Base-by-base conservation (phyloP, 2,113 vertebrate species). In the Calyptommatus sinebrachiatus region DNA sequence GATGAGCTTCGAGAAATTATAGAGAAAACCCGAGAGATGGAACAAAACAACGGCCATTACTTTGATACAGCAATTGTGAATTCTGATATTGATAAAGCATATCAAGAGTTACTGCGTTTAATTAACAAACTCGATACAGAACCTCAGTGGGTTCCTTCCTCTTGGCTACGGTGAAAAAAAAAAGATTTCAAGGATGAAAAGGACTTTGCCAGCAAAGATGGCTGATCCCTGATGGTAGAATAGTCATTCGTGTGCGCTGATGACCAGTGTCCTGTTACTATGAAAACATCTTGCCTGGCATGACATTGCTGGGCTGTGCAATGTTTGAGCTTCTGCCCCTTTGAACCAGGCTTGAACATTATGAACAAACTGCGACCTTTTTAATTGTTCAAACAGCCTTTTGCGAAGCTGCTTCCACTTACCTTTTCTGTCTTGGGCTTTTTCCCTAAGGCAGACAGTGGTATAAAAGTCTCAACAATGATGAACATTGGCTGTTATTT, bases 91-190 rank as follows among this genome's bases (percentile, higher is more conserved):
- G 97, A 97, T 78, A 97, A 96, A 89, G 97, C 96, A 0, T 96
- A 97, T 91, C 96, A 96, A 57, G 97, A 99, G 89, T 92, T 99
- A 76, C 93, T 96, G 82, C 92, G 96, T 57, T 90, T 98, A 89
- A 97, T 98, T 87, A 97, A 97, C 84, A 98, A 96, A 92, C 96
- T 99, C 69, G 98, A 99, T 92, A 98, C 96, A 6, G 98, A 98
- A 90, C 98, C 98, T n/a, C 98, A 99, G 93, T 99, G 98, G 98
- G 97, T 99, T 66, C 97, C 98, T 31, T 97, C 96, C 14, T 96
- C 97, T 76, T 99, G 98, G 98, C 92, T 99, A 76, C 96, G 96
- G 87, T 96, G 94, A 96, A 89, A 76, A 83, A 86, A n/a, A 60
- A 29, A 61, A 72, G 28, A 1, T 77, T 88, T 63, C 76, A 61